phyloP scores from a whole-genome alignment of 2,797 vertebrate species.

The Acrossocheilus fasciatus region DNA sequence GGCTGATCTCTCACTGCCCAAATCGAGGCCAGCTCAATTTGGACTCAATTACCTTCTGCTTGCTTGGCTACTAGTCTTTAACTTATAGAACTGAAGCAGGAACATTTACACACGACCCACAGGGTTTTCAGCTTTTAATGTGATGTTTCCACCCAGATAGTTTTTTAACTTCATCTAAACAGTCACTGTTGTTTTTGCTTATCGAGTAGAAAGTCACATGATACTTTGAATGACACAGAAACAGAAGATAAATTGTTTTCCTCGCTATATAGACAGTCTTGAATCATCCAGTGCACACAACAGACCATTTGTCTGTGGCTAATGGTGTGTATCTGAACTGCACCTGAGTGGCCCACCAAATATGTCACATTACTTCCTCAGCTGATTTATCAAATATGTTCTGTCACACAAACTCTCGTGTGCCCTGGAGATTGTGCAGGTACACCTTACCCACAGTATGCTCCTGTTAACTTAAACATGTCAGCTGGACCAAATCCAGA shows the following conservation, averaged over 20 bases:
- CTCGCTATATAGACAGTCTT: not conserved
- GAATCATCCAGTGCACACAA: slow-evolving; percentile 12
- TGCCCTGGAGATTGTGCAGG: slow-evolving; percentile 32
- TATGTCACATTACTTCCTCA: slow-evolving; percentile 36
- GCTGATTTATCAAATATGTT: slow-evolving; percentile 46
- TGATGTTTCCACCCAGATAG: not conserved
- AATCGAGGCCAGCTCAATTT: slow-evolving; percentile 63
- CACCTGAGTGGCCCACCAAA: slow-evolving; percentile 25
- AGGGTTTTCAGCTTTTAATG: not conserved
- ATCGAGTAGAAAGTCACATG: slow-evolving; percentile 25
- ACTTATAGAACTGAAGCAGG: slow-evolving; percentile 31
- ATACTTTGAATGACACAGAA: slow-evolving; percentile 13
- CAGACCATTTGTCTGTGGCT: slow-evolving; percentile 38
- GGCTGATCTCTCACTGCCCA: slow-evolving; percentile 43
- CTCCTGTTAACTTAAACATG: slow-evolving; percentile 47
- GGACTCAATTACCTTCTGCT: slow-evolving; percentile 62
- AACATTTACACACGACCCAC: slow-evolving; percentile 12
- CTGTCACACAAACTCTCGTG: slow-evolving; percentile 18
- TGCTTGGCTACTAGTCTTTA: slow-evolving; percentile 48
- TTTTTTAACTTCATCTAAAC: slow-evolving; percentile 5
- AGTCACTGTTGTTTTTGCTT: slow-evolving; percentile 18
- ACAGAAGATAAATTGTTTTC: slow-evolving; percentile 37
- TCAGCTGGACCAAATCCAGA: slow-evolving; percentile 33
- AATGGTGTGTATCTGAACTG: slow-evolving; percentile 50
- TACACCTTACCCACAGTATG: slow-evolving; percentile 8